Evolutionary conservation across 1,140 invertebrate genomes (phyloP), one percentile per base, ranked within the genome.

Genomic region (Leptopilina boulardi): DNA sequence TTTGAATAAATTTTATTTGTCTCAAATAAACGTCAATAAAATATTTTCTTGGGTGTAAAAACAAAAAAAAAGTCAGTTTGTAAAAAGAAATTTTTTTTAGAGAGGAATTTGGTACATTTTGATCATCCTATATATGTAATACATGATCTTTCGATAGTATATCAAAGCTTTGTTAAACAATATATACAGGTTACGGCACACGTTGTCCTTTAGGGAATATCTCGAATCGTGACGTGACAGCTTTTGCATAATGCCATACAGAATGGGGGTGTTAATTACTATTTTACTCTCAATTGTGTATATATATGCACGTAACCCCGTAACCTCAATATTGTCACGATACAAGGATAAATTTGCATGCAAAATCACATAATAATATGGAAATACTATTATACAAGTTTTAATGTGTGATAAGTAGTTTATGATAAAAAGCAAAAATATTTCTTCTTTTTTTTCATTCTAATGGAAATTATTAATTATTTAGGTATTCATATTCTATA

Each of bases 101-200:
- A n/a, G n/a, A n/a, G n/a, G n/a, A n/a, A n/a, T n/a, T n/a, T n/a
- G n/a, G n/a, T n/a, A n/a, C n/a, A n/a, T n/a, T n/a, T n/a, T n/a
- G n/a, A n/a, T n/a, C n/a, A n/a, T n/a, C n/a, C n/a, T n/a, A n/a
- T n/a, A n/a, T n/a, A n/a, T 11, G 9, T 56, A 19, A 56, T 23
- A 56, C 23, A 23, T 23, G 54, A 66, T 66, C 59, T n/a, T 66
- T 66, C 59, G 26, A 66, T 66, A n/a, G 26, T 66, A 66, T 66
- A 66, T 66, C 59, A 66, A 30, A 30, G 59, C 59, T 66, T 59
- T 66, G 59, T 66, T n/a, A 66, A n/a, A 66, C 26, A 66, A n/a
- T n/a, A 30, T 66, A 66, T 66, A 66, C 26, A 30, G n/a, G 23
- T 66, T 66, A 23, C 59, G 2, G 15, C 47, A 51, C 18, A 66